These are phyloP conservation scores for Coreoperca whiteheadi DNA, from an alignment of 2,113 vertebrate species.

Conservation along the genomic window DNA sequence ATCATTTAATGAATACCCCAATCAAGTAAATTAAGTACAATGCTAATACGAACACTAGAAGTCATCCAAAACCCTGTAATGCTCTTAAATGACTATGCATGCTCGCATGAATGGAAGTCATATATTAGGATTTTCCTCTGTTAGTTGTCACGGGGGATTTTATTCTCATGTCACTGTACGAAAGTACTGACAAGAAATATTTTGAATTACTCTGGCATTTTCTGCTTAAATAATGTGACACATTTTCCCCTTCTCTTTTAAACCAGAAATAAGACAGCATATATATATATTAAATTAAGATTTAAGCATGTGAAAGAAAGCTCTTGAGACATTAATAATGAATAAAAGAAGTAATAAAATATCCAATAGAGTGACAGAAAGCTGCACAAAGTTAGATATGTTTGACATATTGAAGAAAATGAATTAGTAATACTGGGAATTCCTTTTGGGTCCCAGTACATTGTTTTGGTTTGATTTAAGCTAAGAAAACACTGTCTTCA, in stretches of 20 bases:
- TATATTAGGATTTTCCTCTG: slow-evolving; percentile 36
- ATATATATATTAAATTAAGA: slow-evolving; percentile 53
- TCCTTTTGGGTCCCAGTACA: slow-evolving; percentile 19
- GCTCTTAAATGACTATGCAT: slow-evolving; percentile 43
- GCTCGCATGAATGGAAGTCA: slow-evolving; percentile 43
- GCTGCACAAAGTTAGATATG: slow-evolving; percentile 53
- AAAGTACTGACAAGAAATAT: slow-evolving; percentile 56
- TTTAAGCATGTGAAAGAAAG: slow-evolving; percentile 41
- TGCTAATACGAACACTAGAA: slow-evolving; percentile 34
- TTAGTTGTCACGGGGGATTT: slow-evolving; percentile 45
- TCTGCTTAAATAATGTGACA: slow-evolving; percentile 56
- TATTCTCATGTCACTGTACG: slow-evolving; percentile 25
- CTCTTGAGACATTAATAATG: slow-evolving; percentile 64
- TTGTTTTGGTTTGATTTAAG: slow-evolving; percentile 39
- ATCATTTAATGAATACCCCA: slow-evolving; percentile 33
- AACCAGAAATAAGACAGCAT: slow-evolving; percentile 41
- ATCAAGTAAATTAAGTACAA: slow-evolving; percentile 35
- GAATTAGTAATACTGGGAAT: slow-evolving; percentile 24
- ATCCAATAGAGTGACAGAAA: slow-evolving; percentile 38
- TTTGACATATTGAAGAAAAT: slow-evolving; percentile 62
- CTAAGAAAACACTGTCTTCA: slow-evolving; percentile 8
- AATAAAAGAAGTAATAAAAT: slow-evolving; percentile 60
- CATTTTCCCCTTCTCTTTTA: slow-evolving; percentile 11
- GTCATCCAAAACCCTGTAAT: slow-evolving; percentile 45
- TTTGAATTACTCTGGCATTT: slow-evolving; percentile 49